Evolutionary conservation across 2,888 invertebrate species (phyloP), one percentile per base, ranked within the genome.

Genomic region (Pediacus dermestoides): DNA sequence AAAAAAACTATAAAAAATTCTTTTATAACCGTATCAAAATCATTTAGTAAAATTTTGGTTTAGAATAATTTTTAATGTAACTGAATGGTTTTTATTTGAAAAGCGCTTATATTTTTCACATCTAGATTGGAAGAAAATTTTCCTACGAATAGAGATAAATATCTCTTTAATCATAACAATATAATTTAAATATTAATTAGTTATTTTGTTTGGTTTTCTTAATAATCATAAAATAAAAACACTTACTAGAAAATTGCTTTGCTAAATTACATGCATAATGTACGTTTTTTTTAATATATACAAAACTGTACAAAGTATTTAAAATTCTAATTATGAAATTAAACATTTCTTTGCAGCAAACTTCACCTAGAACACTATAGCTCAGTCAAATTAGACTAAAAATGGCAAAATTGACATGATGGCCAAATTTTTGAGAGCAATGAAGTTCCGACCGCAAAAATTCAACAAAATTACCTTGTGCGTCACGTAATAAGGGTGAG

Each of bases 71-170:
- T n/a, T n/a, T n/a, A n/a, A n/a, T n/a, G n/a, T n/a, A n/a, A n/a
- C n/a, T n/a, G n/a, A n/a, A n/a, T n/a, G n/a, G n/a, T n/a, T n/a
- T n/a, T n/a, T n/a, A n/a, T n/a, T n/a, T n/a, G n/a, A n/a, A n/a
- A n/a, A n/a, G n/a, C n/a, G n/a, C n/a, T n/a, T n/a, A n/a, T 34
- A 4, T 34, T 37, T 37, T 32, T 37, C 37, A 42, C 42, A 37
- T 30, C 30, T 34, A 42, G 30, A 37, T 37, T 42, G 52, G 55
- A 57, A 55, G 55, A 57, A 53, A 57, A 53, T 50, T 52, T 52
- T 56, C 50, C 54, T 56, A 56, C 54, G 43, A 23, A 27, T 30
- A 30, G 34, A 42, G 42, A 42, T 31, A 37, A 34, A 37, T 37
- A 37, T 42, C 23, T 23, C 23, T 23, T 23, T 4, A 23, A 6